These are phyloP conservation scores for Acrobasis suavella DNA, from an alignment of 2,888 invertebrate species.

Conservation along the genomic window DNA sequence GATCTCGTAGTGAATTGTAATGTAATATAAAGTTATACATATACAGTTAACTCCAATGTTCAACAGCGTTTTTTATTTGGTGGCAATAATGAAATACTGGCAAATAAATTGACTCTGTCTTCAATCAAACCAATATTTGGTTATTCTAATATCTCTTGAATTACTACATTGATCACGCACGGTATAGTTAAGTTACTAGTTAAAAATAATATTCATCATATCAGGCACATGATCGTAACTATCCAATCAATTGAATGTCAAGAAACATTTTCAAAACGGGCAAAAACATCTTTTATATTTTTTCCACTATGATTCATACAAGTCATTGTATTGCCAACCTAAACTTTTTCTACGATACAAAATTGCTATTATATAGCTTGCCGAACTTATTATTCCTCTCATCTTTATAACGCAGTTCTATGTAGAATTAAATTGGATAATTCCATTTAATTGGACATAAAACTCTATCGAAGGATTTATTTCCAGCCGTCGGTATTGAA, in stretches of 20 bases:
- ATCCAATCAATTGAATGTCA: constrained; percentile 28
- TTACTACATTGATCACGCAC: no score
- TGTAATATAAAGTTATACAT: not conserved
- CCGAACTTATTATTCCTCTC: constrained; percentile 26
- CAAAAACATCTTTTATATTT: constrained; percentile 8
- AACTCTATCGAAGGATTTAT: constrained; percentile 29
- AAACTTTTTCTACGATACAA: constrained; percentile 31
- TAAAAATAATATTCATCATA: not conserved
- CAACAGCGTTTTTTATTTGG: no score
- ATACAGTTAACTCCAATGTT: no score
- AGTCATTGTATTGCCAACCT: constrained; percentile 19
- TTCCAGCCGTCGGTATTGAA: constrained; percentile 20
- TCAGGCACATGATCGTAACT: constrained; percentile 19
- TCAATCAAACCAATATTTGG: no score
- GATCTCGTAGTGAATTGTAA: not conserved
- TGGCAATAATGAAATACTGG: no score
- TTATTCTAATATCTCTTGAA: no score
- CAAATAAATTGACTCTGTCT: no score
- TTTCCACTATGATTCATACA: not conserved
- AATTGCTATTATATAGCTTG: constrained; percentile 26
- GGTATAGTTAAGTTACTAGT: no score
- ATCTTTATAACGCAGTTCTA: constrained; percentile 19
- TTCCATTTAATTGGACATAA: constrained; percentile 38
- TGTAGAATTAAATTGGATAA: constrained; percentile 27
- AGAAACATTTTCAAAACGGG: constrained; percentile 16